Evolutionary conservation across 2,888 invertebrate genomes (phyloP).

Genomic region (Calephelis perditalis): DNA sequence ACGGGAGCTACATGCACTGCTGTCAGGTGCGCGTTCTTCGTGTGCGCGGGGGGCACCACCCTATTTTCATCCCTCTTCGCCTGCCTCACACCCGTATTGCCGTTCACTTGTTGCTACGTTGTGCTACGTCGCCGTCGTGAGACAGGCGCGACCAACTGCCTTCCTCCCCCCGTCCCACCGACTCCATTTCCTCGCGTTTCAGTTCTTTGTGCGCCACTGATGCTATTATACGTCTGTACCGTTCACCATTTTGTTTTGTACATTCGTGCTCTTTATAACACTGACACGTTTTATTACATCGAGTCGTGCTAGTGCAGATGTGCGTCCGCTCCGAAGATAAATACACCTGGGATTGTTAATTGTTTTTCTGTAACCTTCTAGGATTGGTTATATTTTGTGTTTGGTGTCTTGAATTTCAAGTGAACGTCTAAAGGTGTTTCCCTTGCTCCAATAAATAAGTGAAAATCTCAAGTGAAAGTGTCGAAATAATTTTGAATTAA

Average conservation of each 20-base stretch:
- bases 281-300: slow-evolving; percentile 38
- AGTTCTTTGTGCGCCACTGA: slow-evolving; percentile 74
- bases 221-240: slow-evolving; percentile 57
- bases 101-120: slow-evolving; percentile 76
- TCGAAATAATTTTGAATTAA: slow-evolving; percentile 1
- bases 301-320: slow-evolving; percentile 56
- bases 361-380: slow-evolving; percentile 36
- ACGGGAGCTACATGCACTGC: slow-evolving; percentile 42
- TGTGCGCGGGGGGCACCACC: slow-evolving; percentile 45
- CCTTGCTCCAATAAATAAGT: neutral
- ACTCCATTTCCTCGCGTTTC: slow-evolving; percentile 65
- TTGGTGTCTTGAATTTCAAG: slow-evolving; percentile 39
- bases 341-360: slow-evolving; percentile 38
- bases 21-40: slow-evolving; percentile 63
- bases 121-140: slow-evolving; percentile 51
- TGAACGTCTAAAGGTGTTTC: slow-evolving; percentile 6
- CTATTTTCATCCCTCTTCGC: slow-evolving; percentile 41
- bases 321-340: slow-evolving; percentile 51
- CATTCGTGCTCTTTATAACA: slow-evolving; percentile 48
- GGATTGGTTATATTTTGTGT: slow-evolving; percentile 45
- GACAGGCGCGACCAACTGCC: slow-evolving; percentile 54
- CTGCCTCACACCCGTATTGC: slow-evolving; percentile 51
- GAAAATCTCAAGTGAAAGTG: slow-evolving; percentile 7
- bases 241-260: slow-evolving; percentile 46
- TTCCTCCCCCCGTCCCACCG: slow-evolving; percentile 48